Base-by-base conservation (phyloP, 2,888 invertebrate species). In the Salticus scenicus region DNA sequence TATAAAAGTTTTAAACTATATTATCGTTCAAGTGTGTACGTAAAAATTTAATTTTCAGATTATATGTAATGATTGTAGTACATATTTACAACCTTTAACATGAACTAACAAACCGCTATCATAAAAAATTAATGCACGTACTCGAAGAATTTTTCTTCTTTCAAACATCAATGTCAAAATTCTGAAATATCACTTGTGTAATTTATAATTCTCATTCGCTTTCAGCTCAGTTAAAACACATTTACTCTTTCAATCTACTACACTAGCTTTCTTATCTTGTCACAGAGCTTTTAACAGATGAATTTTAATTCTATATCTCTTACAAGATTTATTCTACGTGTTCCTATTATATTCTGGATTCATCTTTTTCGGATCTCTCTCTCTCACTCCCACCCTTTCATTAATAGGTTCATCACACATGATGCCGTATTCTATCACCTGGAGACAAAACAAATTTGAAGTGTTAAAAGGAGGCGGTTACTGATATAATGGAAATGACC, bases 381-480 rank as follows among this genome's bases (percentile, higher is more conserved):
- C 37, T 24, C 24, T 5, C 71, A 66, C 75, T 63, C 24, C 73
- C 51, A 37, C 47, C 73, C 67, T 37, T 37, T 10, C 47, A 20
- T 66, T 80, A 80, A 80, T 80, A 73, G 47, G 47, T 64, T 33
- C 63, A 78, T 71, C 57, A 30, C 27, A 31, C 63, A 30, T 24
- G 66, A 30, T 24, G 20, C 37, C 17, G 33, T 72, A 31, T 64
- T 77, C 69, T 67, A 77, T 77, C 72, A 77, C 31, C 31, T 33
- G 31, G 71, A 66, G n/a, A 51, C 37, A 74, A 80, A 81, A 37
- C 67, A 81, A 74, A 74, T 67, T 37, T 14, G 83, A 83, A 51
- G 83, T 83, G 83, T 37, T 83, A 83, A 83, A 83, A 83, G 83
- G 83, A 77, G 83, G 83, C 83, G 83, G 77, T 72, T 31, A 42